Base-by-base conservation (phyloP, 1,140 invertebrate genomes). In the Pinna nobilis region DNA sequence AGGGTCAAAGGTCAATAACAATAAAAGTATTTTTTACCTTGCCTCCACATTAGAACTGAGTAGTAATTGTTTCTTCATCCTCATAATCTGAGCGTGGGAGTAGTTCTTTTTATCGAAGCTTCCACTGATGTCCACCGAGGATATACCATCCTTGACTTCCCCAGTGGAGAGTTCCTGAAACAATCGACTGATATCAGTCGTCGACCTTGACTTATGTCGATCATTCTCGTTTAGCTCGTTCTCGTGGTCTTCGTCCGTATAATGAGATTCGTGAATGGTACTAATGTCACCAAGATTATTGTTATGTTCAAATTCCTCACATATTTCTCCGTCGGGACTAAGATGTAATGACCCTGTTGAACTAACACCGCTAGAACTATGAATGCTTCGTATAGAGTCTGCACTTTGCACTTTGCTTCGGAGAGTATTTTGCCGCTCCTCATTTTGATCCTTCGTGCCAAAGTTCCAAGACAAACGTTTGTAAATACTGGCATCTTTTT, bases 401-500 rank as follows among this genome's bases (percentile, higher is more conserved):
- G 86, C 85, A 70, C 89, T 90, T 20, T 87, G 68, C 30, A 77
- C 72, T 76, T 85, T 85, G 47, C 77, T 74, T 60, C 78, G 76
- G 3, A 84, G 67, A 37, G 74, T 76, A 53, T 68, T 72, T 59
- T 78, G 59, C 39, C 76, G 77, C 15, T 82, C 80, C 20, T 80
- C 70, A 65, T 70, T 83, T 84, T 77, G 88, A 86, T 70, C 85
- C 5, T 74, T 74, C n/a, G 78, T 80, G 28, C 91, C 91, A 76
- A 90, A 92, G 85, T 93, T 93, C 92, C 92, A 93, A 15, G 92
- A 93, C 18, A 93, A 85, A 32, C 92, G 87, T 87, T 93, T 93
- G 80, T 93, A 91, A 70, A 93, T 93, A 64, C 88, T 90, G 28
- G 89, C 86, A 85, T 93, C 92, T 82, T 85, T 82, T 61, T 85